Conservation (phyloP, 2,888 invertebrate genomes). For the Cataglyphis cursor region DNA sequence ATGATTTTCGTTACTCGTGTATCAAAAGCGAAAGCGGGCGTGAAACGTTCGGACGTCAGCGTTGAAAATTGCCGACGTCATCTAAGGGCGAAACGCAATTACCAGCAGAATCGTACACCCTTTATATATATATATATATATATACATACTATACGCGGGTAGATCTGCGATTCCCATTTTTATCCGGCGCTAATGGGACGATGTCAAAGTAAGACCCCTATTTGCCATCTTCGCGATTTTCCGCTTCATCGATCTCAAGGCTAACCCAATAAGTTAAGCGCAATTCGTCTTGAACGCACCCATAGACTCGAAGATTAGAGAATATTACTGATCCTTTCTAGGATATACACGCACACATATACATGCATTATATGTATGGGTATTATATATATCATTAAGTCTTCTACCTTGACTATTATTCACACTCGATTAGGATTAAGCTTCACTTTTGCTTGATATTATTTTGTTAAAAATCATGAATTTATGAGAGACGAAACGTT, state of each 20-base stretch:
- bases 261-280: conserved; percentile 65
- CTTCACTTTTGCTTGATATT: conserved; percentile 3
- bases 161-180: conserved; percentile 70
- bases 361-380: background rate
- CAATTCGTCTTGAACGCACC: conserved; percentile 60
- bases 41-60: conserved; percentile 17
- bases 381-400: background rate
- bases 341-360: background rate
- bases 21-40: conserved; percentile 61
- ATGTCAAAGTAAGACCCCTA: conserved; percentile 76
- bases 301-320: conserved; percentile 59
- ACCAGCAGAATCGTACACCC: conserved; percentile 65
- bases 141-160: conserved; percentile 55
- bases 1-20: conserved; percentile 51
- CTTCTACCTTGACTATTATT: conserved; percentile 18
- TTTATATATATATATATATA: background rate
- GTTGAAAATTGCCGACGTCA: conserved; percentile 58
- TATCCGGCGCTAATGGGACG: conserved; percentile 61
- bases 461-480: background rate
- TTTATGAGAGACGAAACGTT: background rate
- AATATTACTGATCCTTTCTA: conserved; percentile 44
- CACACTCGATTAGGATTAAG: conserved; percentile 38
- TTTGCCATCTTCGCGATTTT: conserved; percentile 75
- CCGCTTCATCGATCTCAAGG: conserved; percentile 68
- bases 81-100: conserved; percentile 70